These are phyloP conservation scores for Tipula vernalis DNA, from an alignment of 2,888 invertebrate species.

Conservation along the genomic window DNA sequence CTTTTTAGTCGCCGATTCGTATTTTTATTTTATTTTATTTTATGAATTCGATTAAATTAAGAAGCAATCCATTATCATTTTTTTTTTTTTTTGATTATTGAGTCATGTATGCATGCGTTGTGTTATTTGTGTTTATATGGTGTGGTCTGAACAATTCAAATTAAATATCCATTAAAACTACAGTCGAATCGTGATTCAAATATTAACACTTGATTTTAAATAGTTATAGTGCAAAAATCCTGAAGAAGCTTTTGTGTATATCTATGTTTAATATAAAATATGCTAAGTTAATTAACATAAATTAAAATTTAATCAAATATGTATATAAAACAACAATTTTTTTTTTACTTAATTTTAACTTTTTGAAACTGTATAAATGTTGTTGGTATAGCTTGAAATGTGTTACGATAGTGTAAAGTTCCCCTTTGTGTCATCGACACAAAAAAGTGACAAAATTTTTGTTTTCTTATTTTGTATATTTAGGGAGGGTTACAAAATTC, in stretches of 20 bases:
- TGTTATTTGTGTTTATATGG: not conserved
- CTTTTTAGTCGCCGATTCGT: not conserved
- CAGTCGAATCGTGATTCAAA: not conserved
- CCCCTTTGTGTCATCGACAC: not conserved
- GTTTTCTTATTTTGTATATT: not conserved
- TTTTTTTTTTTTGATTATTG: not conserved
- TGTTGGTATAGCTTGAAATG: not conserved
- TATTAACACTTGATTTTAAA: not conserved
- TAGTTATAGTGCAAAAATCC: not conserved
- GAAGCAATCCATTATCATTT: not conserved
- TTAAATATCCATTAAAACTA: not conserved
- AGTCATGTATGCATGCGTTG: not conserved
- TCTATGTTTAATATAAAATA: not conserved
- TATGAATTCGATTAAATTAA: not conserved
- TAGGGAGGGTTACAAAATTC: not conserved
- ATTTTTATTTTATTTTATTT: not conserved
- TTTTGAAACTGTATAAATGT: not conserved
- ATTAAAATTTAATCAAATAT: not conserved
- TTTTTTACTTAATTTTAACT: not conserved
- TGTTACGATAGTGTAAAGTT: not conserved
- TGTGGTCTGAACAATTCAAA: not conserved
- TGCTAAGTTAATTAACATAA: not conserved
- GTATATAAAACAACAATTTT: not conserved
- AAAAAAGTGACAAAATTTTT: not conserved
- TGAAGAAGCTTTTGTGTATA: not conserved